Evolutionary conservation across 2,888 invertebrate species (phyloP).

Genomic region (Craniophora ligustri): DNA sequence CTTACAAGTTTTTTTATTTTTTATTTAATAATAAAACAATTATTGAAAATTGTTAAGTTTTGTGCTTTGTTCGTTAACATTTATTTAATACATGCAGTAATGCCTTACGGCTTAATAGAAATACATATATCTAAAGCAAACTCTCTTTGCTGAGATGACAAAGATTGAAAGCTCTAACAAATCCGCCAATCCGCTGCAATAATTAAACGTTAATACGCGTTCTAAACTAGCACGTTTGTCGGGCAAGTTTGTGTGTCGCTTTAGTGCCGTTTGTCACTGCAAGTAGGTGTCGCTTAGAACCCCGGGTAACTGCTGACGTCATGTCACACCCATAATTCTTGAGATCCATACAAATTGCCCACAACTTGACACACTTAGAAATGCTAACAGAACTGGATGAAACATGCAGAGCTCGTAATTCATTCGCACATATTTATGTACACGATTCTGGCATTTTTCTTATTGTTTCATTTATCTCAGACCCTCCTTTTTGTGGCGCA

Average conservation of each 20-base stretch:
- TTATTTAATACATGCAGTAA: too few species aligned
- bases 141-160: too few species aligned
- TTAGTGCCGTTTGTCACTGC: slow-evolving; percentile 40
- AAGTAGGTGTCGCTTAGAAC: slow-evolving; percentile 33
- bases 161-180: background rate
- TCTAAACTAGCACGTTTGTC: slow-evolving; percentile 35
- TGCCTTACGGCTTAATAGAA: too few species aligned
- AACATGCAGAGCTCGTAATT: slow-evolving; percentile 21
- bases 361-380: slow-evolving; percentile 36
- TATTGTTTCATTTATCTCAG: too few species aligned
- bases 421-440: slow-evolving; percentile 9
- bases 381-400: slow-evolving; percentile 25
- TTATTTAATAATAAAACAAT: background rate
- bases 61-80: too few species aligned
- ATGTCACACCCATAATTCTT: slow-evolving; percentile 38
- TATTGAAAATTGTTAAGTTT: too few species aligned
- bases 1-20: slow-evolving; percentile 6
- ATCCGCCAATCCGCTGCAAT: slow-evolving; percentile 5
- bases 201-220: slow-evolving; percentile 40
- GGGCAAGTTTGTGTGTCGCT: slow-evolving; percentile 36
- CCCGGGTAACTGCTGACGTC: slow-evolving; percentile 31
- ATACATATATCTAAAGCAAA: too few species aligned
- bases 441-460: too few species aligned
- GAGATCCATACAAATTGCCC: slow-evolving; percentile 48
- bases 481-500: too few species aligned